Evolutionary conservation across 1,140 invertebrate species (phyloP).

Genomic region (Euura lappo): DNA sequence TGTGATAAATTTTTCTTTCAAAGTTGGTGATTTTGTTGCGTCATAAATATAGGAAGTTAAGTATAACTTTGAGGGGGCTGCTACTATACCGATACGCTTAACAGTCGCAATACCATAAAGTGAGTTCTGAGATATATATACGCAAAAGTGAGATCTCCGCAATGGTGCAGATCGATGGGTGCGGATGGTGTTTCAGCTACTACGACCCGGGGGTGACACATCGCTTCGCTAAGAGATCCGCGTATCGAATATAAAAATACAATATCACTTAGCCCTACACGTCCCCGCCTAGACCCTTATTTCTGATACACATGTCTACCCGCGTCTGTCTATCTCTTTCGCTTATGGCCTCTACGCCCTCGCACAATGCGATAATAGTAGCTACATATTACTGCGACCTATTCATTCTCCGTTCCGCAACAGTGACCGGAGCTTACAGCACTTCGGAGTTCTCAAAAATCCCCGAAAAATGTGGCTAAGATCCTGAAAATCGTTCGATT

Average conservation of each 20-base stretch:
- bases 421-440: no score
- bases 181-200: not conserved
- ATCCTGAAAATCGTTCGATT: no score
- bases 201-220: slow-evolving; percentile 9
- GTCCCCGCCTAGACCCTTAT: not conserved
- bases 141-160: not conserved
- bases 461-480: no score
- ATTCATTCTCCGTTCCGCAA: no score
- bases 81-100: no score
- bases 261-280: slow-evolving; percentile 7
- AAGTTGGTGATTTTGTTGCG: not conserved
- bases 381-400: not conserved
- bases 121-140: not conserved
- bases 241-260: slow-evolving; percentile 17
- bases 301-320: not conserved
- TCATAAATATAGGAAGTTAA: not conserved
- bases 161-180: slow-evolving; percentile 1
- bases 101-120: not conserved
- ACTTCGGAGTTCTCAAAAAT: no score
- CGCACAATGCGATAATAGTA: not conserved
- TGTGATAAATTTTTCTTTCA: not conserved
- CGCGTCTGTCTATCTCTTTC: not conserved
- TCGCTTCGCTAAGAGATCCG: not conserved
- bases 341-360: not conserved
- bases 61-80: not conserved